phyloP scores from a whole-genome alignment of 2,113 vertebrate genomes.

The Craseonycteris thonglongyai region DNA sequence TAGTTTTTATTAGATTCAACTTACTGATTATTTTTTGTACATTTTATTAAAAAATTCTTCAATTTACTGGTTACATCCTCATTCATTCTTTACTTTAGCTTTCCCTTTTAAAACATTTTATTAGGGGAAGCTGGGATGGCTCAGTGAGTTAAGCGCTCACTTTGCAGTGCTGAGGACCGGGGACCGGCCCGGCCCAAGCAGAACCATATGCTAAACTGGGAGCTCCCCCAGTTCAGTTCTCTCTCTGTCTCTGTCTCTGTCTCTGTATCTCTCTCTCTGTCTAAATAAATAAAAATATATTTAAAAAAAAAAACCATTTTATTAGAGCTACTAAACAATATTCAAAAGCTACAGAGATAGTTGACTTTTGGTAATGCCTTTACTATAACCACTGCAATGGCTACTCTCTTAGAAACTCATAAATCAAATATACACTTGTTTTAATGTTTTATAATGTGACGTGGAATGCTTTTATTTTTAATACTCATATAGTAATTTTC shows the following conservation, averaged over 20 bases:
- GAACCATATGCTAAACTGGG: too few species aligned
- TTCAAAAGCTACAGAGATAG: slow-evolving; percentile 25
- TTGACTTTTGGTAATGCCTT: not conserved
- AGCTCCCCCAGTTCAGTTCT: too few species aligned
- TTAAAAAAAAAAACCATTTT: slow-evolving; percentile 7
- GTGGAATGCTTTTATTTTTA: slow-evolving; percentile 21
- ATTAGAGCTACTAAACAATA: not conserved
- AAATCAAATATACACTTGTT: not conserved
- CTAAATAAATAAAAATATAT: too few species aligned
- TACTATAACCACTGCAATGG: not conserved
- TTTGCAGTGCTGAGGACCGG: too few species aligned
- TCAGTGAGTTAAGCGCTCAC: too few species aligned
- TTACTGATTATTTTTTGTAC: slow-evolving; percentile 28
- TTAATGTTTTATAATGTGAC: slow-evolving; percentile 6
- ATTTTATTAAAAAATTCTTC: slow-evolving; percentile 35
- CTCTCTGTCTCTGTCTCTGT: too few species aligned
- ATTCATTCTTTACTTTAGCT: slow-evolving; percentile 15
- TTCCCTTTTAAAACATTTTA: not conserved
- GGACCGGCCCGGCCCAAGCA: too few species aligned
- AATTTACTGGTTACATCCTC: not conserved
- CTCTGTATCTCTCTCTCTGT: too few species aligned
- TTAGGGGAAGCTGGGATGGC: too few species aligned
- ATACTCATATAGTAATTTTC: slow-evolving; percentile 30
- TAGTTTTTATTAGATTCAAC: slow-evolving; percentile 21
- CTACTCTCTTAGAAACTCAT: slow-evolving; percentile 4